phyloP scores from a whole-genome alignment of 2,113 vertebrate genomes.

The Callithrix jacchus region DNA sequence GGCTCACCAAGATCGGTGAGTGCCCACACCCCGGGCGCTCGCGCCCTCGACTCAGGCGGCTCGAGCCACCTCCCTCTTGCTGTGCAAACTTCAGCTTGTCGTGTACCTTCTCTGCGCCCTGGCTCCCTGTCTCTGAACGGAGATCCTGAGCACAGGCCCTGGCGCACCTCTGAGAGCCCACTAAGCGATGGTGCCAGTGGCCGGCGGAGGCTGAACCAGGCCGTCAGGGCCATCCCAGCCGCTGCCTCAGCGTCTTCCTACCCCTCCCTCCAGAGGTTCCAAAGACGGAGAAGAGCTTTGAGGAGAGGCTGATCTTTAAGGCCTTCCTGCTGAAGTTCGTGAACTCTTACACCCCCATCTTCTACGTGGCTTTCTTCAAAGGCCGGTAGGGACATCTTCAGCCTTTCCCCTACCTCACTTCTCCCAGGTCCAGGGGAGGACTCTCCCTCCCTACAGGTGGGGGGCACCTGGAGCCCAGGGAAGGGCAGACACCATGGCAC shows the following conservation, averaged over 20 bases:
- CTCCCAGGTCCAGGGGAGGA: accelerated
- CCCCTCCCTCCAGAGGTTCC: constrained; percentile 91
- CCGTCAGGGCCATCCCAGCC: background rate
- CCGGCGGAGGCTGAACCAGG: background rate
- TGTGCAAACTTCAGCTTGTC: accelerated
- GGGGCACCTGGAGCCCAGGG: background rate
- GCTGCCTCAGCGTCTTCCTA: accelerated
- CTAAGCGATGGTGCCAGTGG: background rate
- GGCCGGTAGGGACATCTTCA: constrained; percentile 88
- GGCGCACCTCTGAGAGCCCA: background rate
- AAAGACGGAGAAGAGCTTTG: constrained; percentile 97
- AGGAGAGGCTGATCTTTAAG: constrained; percentile 96
- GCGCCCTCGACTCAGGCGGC: background rate
- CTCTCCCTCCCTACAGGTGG: too few relatives aligned
- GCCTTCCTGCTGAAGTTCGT: constrained; percentile 97
- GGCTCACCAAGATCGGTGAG: constrained; percentile 94
- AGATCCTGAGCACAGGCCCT: background rate
- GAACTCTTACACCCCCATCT: constrained; percentile 97
- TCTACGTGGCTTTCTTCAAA: constrained; percentile 98
- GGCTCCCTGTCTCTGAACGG: background rate
- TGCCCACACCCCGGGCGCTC: background rate
- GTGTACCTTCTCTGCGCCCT: background rate
- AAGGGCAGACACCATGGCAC: background rate
- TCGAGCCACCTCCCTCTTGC: accelerated
- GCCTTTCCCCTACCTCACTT: accelerated